phyloP scores from a whole-genome alignment of 2,888 invertebrate genomes.

The Xestia c-nigrum region DNA sequence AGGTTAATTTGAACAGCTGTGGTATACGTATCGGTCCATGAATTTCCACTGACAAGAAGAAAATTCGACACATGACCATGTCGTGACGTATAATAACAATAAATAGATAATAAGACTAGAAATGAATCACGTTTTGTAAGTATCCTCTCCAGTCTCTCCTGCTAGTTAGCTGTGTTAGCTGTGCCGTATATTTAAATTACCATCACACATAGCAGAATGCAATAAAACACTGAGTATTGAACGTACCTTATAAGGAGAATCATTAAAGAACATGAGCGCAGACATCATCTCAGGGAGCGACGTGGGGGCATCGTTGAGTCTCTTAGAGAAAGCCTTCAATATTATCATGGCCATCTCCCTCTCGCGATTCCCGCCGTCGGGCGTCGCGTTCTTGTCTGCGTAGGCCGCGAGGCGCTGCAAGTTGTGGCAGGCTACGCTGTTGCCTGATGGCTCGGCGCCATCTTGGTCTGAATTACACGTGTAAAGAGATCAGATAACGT shows the following conservation, averaged over 20 bases:
- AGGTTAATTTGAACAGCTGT: not conserved
- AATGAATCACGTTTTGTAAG: not conserved
- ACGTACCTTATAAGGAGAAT: constrained; percentile 94
- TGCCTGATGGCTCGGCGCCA: constrained; percentile 98
- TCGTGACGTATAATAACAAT: not conserved
- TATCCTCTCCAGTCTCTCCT: not conserved
- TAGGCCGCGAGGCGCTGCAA: constrained; percentile 94
- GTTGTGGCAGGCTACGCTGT: constrained; percentile 96
- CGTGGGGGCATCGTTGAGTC: constrained; percentile 92
- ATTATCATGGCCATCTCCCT: constrained; percentile 91
- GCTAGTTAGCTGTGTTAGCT: not conserved
- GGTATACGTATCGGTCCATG: not conserved
- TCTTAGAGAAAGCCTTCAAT: constrained; percentile 91
- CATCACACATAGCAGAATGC: not conserved
- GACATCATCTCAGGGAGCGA: constrained; percentile 95
- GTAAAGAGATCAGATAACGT: not conserved
- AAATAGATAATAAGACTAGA: not conserved
- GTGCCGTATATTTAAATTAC: not conserved
- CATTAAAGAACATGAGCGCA: constrained; percentile 92
- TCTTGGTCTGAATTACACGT: constrained; percentile 93
- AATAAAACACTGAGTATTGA: not conserved
- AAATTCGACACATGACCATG: not conserved
- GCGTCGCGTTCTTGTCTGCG: constrained; percentile 88
- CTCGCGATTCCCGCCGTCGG: constrained; percentile 82
- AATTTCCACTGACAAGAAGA: constrained; percentile 1